A percentile compares a stretch with the other conserved stretches of the same genome.
Evolutionary conservation across 2,888 invertebrate genomes (phyloP).

Genomic region (Allygus modestus): DNA sequence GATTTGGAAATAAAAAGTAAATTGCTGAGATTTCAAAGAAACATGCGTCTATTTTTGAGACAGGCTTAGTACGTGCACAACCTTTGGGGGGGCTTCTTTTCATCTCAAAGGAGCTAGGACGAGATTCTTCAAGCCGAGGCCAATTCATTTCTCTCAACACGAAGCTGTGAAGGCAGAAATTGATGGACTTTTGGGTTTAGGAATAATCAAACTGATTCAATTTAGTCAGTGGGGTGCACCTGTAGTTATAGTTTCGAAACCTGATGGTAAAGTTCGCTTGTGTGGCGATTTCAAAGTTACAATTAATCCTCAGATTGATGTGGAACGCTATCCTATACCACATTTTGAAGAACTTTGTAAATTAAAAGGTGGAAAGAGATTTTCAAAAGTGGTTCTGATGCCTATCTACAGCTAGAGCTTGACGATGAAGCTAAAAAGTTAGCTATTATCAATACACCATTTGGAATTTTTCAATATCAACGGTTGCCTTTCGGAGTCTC

Average conservation of each 20-base stretch:
- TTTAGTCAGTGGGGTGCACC: conserved; percentile 34
- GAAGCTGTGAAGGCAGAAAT: neutral
- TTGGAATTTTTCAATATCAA: conserved; percentile 33
- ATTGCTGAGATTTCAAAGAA: conserved; percentile 1
- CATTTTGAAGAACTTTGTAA: conserved; percentile 23
- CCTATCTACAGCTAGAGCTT: neutral
- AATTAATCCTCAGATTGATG: conserved; percentile 27
- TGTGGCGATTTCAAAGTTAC: conserved; percentile 51
- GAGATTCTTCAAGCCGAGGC: neutral
- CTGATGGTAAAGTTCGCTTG: conserved; percentile 11
- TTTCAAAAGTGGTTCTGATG: neutral
- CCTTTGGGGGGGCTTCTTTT: conserved; percentile 7
- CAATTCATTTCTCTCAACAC: conserved; percentile 4
- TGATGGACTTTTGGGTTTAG: neutral
- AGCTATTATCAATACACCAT: conserved; percentile 16
- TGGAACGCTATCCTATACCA: conserved; percentile 32
- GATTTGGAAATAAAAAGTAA: neutral
- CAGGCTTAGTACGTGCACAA: neutral
- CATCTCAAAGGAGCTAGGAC: conserved; percentile 23
- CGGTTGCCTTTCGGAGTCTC: conserved; percentile 6
- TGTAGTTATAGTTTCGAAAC: conserved; percentile 37
- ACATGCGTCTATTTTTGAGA: conserved; percentile 1
- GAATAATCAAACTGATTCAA: neutral
- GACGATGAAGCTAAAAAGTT: neutral
- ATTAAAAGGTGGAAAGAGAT: neutral